These are phyloP conservation scores for Luidia sarsii DNA, from an alignment of 53 echinoderm and acorn worm genomes.

Conservation along the genomic window DNA sequence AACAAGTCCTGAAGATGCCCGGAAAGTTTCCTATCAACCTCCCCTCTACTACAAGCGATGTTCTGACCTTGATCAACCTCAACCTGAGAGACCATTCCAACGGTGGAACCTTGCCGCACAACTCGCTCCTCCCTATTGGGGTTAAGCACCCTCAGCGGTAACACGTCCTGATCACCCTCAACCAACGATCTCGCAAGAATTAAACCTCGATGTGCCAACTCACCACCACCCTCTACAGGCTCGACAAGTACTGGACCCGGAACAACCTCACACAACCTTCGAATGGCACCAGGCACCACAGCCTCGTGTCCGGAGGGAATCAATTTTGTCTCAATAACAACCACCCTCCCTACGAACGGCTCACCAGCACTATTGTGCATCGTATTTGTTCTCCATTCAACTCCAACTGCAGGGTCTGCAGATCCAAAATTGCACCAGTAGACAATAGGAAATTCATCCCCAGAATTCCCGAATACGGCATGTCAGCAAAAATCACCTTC, in stretches of 20 bases:
- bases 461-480: conserved; percentile 23
- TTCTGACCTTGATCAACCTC: too few species aligned
- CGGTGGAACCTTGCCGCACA: conserved; percentile 9
- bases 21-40: conserved; percentile 3
- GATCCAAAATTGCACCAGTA: conserved; percentile 3
- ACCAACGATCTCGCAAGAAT: conserved; percentile 30
- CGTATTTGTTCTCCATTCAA: conserved; percentile 28
- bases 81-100: conserved; percentile 32
- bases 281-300: conserved; percentile 1
- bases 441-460: conserved; percentile 44
- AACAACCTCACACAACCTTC: background rate
- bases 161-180: background rate
- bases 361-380: background rate
- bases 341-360: conserved; percentile 16
- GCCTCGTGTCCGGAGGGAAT: conserved; percentile 47
- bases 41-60: background rate
- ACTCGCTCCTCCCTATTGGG: conserved; percentile 21
- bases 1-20: conserved; percentile 20
- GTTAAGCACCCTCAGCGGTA: conserved; percentile 42
- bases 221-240: conserved; percentile 2
- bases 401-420: conserved; percentile 11
- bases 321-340: background rate
- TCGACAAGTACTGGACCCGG: conserved; percentile 16
- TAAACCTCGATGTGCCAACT: conserved; percentile 6
- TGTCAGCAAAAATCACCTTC: conserved; percentile 64